Conservation (phyloP, 2,888 invertebrate genomes). For the Sthenelais limicola region DNA sequence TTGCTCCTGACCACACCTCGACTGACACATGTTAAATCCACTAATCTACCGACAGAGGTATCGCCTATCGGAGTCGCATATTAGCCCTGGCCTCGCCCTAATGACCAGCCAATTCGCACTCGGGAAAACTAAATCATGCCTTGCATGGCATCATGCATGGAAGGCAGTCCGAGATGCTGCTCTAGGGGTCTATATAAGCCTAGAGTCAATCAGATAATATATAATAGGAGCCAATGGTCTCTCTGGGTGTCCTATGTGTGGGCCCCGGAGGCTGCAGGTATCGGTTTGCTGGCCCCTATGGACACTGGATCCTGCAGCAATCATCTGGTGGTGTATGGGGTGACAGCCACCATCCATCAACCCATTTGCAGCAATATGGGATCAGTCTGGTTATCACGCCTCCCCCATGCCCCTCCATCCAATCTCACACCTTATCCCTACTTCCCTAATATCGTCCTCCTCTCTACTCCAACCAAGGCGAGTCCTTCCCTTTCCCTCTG, state of each 20-base stretch:
- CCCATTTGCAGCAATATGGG: too few relatives aligned
- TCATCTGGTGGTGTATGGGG: constrained; percentile 19
- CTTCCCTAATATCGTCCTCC: too few relatives aligned
- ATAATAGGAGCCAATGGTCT: too few relatives aligned
- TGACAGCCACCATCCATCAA: constrained; percentile 34
- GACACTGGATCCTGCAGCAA: constrained; percentile 35
- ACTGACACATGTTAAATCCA: neutral
- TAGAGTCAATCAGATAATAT: constrained; percentile 13
- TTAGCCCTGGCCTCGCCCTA: neutral
- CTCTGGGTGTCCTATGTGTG: constrained; percentile 7
- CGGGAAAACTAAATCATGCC: too few relatives aligned
- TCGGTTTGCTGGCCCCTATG: constrained; percentile 10
- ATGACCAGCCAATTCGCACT: constrained; percentile 20
- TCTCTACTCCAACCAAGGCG: too few relatives aligned
- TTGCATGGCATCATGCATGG: too few relatives aligned
- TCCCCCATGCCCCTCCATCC: too few relatives aligned
- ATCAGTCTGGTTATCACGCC: too few relatives aligned
- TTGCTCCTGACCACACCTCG: neutral
- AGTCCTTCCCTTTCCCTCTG: too few relatives aligned
- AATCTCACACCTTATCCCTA: too few relatives aligned
- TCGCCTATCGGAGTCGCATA: constrained; percentile 2
- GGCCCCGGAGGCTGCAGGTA: constrained; percentile 8
- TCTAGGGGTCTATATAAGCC: too few relatives aligned
- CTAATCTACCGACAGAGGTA: constrained; percentile 2
- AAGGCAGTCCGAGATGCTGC: too few relatives aligned